These are phyloP conservation scores for Daboia siamensis DNA, from an alignment of 2,113 vertebrate genomes.

Conservation along the genomic window DNA sequence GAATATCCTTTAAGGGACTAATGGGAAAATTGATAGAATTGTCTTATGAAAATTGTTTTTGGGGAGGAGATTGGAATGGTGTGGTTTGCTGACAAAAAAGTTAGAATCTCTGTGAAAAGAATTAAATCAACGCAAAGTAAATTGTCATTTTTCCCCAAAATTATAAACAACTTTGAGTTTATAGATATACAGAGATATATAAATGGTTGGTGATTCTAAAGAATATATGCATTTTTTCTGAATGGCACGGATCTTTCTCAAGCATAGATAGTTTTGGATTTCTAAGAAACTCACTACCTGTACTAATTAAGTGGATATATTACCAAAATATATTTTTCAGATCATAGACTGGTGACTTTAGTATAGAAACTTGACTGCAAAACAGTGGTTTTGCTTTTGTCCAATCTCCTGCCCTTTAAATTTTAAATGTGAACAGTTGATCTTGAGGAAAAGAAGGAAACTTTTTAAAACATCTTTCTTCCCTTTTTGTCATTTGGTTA, in stretches of 20 bases:
- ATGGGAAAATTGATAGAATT: background rate
- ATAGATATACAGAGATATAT: background rate
- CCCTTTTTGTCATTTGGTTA: constrained; percentile 49
- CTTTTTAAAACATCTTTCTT: background rate
- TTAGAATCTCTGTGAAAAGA: background rate
- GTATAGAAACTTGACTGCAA: background rate
- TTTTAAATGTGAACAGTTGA: background rate
- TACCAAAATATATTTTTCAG: background rate
- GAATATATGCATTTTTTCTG: background rate
- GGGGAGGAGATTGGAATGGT: background rate
- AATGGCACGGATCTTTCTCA: background rate
- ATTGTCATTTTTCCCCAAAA: background rate
- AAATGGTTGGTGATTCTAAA: background rate
- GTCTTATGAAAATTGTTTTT: background rate
- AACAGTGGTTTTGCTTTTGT: background rate
- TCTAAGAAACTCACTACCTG: background rate
- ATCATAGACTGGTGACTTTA: background rate
- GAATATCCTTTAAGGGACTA: background rate
- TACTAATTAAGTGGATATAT: background rate
- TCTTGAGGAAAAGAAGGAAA: background rate
- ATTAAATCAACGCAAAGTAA: background rate
- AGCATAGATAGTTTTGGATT: background rate
- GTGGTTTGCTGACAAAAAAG: background rate
- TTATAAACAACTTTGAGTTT: background rate
- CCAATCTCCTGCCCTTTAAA: background rate